Conservation (phyloP, 1,140 invertebrate genomes). For the honey bee (Apis mellifera) region DNA sequence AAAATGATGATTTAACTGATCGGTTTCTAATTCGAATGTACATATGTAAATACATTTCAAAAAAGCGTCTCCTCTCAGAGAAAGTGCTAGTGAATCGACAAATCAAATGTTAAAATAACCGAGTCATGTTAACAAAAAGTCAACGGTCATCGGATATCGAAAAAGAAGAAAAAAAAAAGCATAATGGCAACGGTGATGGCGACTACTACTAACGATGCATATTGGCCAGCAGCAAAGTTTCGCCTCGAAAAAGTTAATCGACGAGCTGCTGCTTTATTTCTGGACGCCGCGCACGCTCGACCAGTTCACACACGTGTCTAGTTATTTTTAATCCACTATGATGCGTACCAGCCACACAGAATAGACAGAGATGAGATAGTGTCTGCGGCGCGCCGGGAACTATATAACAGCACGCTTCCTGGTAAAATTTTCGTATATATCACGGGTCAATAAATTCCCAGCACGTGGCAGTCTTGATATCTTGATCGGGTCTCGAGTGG, state of each 20-base stretch:
- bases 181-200: no score
- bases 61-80: background rate
- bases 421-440: conserved; percentile 10
- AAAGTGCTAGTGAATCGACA: background rate
- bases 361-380: background rate
- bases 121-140: conserved; percentile 14
- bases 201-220: background rate
- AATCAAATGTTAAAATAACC: conserved; percentile 25
- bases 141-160: conserved; percentile 5
- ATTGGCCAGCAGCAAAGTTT: conserved; percentile 14
- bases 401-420: conserved; percentile 22
- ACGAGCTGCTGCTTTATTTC: conserved; percentile 44
- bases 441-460: conserved; percentile 11
- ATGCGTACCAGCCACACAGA: conserved; percentile 29
- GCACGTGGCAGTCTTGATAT: conserved; percentile 5
- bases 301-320: conserved; percentile 48
- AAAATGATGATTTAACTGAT: background rate
- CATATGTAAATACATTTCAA: background rate
- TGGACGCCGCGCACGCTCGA: conserved; percentile 38
- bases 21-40: no score
- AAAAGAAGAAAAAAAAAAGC: conserved; percentile 14
- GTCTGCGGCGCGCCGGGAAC: background rate
- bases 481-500: background rate
- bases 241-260: conserved; percentile 50
- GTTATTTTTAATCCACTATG: conserved; percentile 50